A percentile compares a stretch with the other conserved stretches of the same genome.
phyloP scores from a whole-genome alignment of 2,888 invertebrate species.

The Hylaea fasciaria region DNA sequence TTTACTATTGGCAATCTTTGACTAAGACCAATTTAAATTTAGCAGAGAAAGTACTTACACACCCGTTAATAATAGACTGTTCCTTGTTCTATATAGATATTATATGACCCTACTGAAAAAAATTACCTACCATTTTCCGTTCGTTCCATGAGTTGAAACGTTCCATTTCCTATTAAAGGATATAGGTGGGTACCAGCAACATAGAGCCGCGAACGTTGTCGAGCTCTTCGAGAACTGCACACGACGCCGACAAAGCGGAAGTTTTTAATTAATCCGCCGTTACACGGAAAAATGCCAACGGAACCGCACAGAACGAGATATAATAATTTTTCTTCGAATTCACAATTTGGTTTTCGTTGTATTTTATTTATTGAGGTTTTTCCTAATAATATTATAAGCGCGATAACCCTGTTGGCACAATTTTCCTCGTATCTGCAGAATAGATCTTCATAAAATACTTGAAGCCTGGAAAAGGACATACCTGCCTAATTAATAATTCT shows the following conservation, averaged over 20 bases:
- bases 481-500: too few relatives aligned
- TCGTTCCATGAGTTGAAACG: neutral
- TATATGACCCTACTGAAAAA: too few relatives aligned
- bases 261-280: constrained; percentile 65
- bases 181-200: neutral
- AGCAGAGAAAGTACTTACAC: too few relatives aligned
- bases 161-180: neutral
- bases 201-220: neutral
- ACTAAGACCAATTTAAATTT: too few relatives aligned
- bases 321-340: constrained; percentile 1
- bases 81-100: too few relatives aligned
- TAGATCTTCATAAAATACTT: too few relatives aligned
- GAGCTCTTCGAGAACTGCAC: constrained; percentile 27
- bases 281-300: constrained; percentile 31
- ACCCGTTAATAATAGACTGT: too few relatives aligned
- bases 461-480: too few relatives aligned
- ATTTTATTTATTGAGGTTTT: neutral
- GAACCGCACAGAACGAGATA: constrained; percentile 2
- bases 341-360: neutral
- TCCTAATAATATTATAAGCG: too few relatives aligned
- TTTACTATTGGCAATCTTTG: too few relatives aligned
- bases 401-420: too few relatives aligned
- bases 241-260: constrained; percentile 55
- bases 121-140: neutral
- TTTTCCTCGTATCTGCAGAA: too few relatives aligned